These are phyloP conservation scores for Metridium senile DNA, from an alignment of 92 coral and sea anemone species.

Conservation along the genomic window DNA sequence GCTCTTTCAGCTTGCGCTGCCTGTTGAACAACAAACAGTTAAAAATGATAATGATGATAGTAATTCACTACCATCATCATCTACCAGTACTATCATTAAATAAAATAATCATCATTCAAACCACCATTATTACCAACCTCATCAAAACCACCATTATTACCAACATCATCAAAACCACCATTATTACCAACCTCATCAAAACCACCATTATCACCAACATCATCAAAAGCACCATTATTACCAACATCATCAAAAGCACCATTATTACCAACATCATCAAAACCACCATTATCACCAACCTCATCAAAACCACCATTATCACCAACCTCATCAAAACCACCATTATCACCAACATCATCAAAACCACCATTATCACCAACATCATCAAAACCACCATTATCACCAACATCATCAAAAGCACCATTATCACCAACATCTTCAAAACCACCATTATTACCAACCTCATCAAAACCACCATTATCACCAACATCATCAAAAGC, in stretches of 20 bases:
- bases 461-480: too few relatives aligned
- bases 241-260: background rate
- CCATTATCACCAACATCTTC: too few relatives aligned
- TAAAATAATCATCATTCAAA: background rate
- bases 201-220: background rate
- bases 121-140: background rate
- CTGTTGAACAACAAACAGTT: conserved; percentile 1
- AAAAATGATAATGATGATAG: background rate
- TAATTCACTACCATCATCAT: background rate
- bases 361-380: too few relatives aligned
- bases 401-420: too few relatives aligned
- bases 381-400: too few relatives aligned
- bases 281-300: too few relatives aligned
- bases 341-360: too few relatives aligned
- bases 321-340: too few relatives aligned
- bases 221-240: background rate
- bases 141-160: background rate
- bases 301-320: too few relatives aligned
- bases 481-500: too few relatives aligned
- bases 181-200: background rate
- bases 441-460: too few relatives aligned
- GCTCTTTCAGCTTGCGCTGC: conserved; percentile 76
- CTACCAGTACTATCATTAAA: background rate
- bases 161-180: background rate
- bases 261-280: background rate